Evolutionary conservation across 2,113 vertebrate genomes (phyloP), one percentile per base, ranked within the genome.

Genomic region (Syrrhaptes paradoxus): DNA sequence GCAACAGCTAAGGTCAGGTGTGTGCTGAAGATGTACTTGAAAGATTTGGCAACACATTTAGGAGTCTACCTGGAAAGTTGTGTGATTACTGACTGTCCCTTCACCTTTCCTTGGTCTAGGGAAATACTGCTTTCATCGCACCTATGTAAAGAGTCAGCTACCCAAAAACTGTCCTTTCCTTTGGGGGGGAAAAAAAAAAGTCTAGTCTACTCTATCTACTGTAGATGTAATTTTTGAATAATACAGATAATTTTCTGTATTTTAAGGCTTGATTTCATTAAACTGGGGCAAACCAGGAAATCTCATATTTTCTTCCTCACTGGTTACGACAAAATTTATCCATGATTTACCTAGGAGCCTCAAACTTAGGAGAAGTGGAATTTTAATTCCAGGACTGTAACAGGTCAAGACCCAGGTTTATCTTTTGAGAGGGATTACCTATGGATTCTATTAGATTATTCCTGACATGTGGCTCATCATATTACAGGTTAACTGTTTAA

Each of bases 401-500:
- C 65, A 92, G 79, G 57, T 90, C 89, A 95, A 85, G 43, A 90
- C 22, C 66, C 38, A 95, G 58, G 65, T 83, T 95, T 90, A 85
- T 89, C 87, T 95, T 95, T 96, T 66, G 59, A 31, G 55, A 82
- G 66, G 75, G 89, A 94, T 95, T 95, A 89, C 29, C 67, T 86
- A 51, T 34, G 61, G 7, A 72, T 96, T 96, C 90, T 93, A 26
- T 71, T 65, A 71, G 61, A 95, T 94, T 90, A 75, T 79, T 95
- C 54, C 36, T 96, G 95, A 90, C 83, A 59, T 76, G 54, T 61
- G 51, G 76, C 32, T 93, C 79, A 90, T 89, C 87, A 43, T 86
- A 78, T 95, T 89, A 92, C 95, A 94, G 72, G 73, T 88, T 95
- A 92, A 93, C 81, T 89, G 76, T 93, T 90, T 82, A 89, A 94